phyloP scores from a whole-genome alignment of 2,888 invertebrate genomes.

The Drosophila percnosoma region DNA sequence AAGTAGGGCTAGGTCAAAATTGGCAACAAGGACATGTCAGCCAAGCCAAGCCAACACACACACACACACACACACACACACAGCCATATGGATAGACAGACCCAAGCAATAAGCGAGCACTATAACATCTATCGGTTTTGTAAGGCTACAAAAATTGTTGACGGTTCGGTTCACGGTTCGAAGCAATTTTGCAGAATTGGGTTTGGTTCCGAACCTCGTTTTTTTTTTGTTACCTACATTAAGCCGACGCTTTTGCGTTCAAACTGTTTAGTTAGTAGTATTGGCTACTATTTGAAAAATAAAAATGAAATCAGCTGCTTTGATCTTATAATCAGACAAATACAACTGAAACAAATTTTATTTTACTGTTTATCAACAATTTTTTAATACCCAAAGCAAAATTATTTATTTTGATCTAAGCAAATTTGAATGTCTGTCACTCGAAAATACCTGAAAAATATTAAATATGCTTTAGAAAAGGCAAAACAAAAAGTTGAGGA shows the following conservation, averaged over 20 bases:
- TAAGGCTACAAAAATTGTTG: constrained; percentile 1
- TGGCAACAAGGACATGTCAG: constrained; percentile 39
- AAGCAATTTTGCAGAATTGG: not conserved
- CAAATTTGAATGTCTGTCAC: not conserved
- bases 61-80: constrained; percentile 12
- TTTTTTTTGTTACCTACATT: not conserved
- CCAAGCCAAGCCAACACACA: constrained; percentile 10
- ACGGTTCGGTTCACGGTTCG: not conserved
- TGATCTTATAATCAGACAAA: not conserved
- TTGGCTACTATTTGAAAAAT: not conserved
- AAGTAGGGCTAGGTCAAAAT: constrained; percentile 79
- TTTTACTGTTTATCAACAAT: too few species aligned
- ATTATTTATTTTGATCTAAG: not conserved
- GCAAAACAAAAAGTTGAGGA: not conserved
- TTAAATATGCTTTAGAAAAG: not conserved
- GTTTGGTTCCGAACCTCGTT: not conserved
- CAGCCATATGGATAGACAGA: not conserved
- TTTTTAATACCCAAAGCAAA: too few species aligned
- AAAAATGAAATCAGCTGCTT: not conserved
- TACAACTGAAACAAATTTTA: not conserved
- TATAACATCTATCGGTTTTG: constrained; percentile 3
- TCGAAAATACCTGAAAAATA: not conserved
- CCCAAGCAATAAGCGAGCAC: not conserved
- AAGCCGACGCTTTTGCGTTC: not conserved
- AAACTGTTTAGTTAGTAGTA: not conserved